phyloP scores from a whole-genome alignment of 1,140 invertebrate species.

The Zaprionus tsacasi region DNA sequence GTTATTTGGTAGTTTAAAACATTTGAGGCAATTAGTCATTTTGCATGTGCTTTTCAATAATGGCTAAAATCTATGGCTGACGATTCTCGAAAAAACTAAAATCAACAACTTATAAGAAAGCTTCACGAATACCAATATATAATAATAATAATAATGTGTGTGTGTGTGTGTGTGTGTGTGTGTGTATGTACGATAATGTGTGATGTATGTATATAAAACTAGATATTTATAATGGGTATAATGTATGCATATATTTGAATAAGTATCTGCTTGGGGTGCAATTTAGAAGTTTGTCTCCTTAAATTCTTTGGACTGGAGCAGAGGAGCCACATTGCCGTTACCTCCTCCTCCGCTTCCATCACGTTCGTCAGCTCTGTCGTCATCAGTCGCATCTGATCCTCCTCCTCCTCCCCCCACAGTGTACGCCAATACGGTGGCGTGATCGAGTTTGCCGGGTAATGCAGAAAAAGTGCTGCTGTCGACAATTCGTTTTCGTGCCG shows the following conservation, averaged over 20 bases:
- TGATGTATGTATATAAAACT: slow-evolving; percentile 20
- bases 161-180: slow-evolving; percentile 34
- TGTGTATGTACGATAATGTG: slow-evolving; percentile 33
- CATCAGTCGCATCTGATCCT: slow-evolving; percentile 6
- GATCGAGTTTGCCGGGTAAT: slow-evolving; percentile 96
- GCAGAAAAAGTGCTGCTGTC: slow-evolving; percentile 85
- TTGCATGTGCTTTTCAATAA: slow-evolving; percentile 57
- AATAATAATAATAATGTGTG: slow-evolving; percentile 34
- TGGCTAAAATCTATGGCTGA: slow-evolving; percentile 71
- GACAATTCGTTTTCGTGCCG: slow-evolving; percentile 74
- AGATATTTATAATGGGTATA: slow-evolving; percentile 20
- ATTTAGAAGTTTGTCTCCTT: slow-evolving; percentile 81
- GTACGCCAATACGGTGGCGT: slow-evolving; percentile 94
- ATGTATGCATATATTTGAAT: slow-evolving; percentile 29
- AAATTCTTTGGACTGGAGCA: slow-evolving; percentile 79
- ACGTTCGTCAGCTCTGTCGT: background rate
- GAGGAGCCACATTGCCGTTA: slow-evolving; percentile 52
- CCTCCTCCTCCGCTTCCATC: slow-evolving; percentile 21
- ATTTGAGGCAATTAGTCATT: slow-evolving; percentile 74
- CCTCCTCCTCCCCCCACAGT: slow-evolving; percentile 86
- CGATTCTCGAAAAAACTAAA: slow-evolving; percentile 48
- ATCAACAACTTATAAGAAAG: slow-evolving; percentile 61
- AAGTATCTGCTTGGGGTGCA: slow-evolving; percentile 26
- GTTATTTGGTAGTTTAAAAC: slow-evolving; percentile 78
- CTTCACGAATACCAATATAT: slow-evolving; percentile 49